Evolutionary conservation across 2,113 vertebrate genomes (phyloP).

Genomic region (Patagioenas fasciata): DNA sequence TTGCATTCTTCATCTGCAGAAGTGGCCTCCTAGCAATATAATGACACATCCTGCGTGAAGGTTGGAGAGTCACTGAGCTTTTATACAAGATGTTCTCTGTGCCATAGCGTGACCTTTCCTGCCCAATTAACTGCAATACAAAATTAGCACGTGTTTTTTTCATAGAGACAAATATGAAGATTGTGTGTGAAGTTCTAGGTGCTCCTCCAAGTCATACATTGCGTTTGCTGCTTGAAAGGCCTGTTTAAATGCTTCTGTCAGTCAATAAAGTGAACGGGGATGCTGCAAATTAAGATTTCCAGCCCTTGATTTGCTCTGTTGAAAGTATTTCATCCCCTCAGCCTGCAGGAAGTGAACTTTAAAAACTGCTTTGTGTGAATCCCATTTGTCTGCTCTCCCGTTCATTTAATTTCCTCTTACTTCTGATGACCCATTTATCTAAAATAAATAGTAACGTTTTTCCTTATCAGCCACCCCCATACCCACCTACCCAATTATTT

Average conservation of each 20-base stretch:
- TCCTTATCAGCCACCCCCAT: constrained; percentile 13
- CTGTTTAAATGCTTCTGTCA: constrained; percentile 10
- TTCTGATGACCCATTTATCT: constrained; percentile 35
- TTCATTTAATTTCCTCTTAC: constrained; percentile 40
- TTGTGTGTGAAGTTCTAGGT: not conserved
- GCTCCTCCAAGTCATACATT: not conserved
- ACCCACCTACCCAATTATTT: constrained; percentile 7
- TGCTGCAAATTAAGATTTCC: constrained; percentile 59
- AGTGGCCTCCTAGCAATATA: constrained; percentile 71
- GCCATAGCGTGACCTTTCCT: constrained; percentile 61
- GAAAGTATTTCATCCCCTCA: constrained; percentile 7
- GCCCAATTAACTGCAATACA: constrained; percentile 60
- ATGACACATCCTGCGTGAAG: constrained; percentile 1
- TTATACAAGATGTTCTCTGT: constrained; percentile 15
- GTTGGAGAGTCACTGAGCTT: not conserved
- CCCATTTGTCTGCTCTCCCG: constrained; percentile 22
- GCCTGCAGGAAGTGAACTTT: constrained; percentile 17
- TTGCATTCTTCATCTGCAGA: constrained; percentile 68
- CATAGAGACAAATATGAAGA: not conserved
- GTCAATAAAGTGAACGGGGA: constrained; percentile 22
- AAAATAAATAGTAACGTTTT: constrained; percentile 14
- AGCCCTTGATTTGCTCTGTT: constrained; percentile 50
- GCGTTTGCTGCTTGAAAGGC: not conserved
- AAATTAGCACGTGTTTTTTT: constrained; percentile 24
- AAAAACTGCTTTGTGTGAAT: constrained; percentile 7